A percentile compares a stretch with the other conserved stretches of the same genome.
phyloP scores from a whole-genome alignment of 2,113 vertebrate species.

The Pipa parva region DNA sequence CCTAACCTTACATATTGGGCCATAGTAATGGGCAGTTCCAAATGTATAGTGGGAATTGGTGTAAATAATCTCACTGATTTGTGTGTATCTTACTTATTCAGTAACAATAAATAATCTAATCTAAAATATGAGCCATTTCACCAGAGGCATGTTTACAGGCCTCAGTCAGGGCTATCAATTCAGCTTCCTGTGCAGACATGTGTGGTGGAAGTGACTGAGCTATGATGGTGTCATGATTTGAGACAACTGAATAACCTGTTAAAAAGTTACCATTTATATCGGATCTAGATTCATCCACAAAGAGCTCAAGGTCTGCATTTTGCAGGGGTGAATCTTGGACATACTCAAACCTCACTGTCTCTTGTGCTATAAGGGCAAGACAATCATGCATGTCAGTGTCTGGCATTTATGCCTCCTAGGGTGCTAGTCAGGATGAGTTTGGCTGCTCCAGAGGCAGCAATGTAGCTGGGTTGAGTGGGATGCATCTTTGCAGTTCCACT shows the following conservation, averaged over 20 bases:
- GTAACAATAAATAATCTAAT: too few relatives aligned
- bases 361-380: not conserved
- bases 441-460: not conserved
- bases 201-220: not conserved
- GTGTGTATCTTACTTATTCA: too few relatives aligned
- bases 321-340: not conserved
- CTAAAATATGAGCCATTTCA: not conserved
- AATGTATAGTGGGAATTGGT: too few relatives aligned
- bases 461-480: not conserved
- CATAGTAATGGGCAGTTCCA: too few relatives aligned
- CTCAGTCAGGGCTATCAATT: not conserved
- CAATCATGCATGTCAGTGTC: not conserved
- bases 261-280: not conserved
- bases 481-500: not conserved
- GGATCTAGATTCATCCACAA: not conserved
- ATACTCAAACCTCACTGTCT: not conserved
- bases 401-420: not conserved
- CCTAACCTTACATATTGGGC: too few relatives aligned
- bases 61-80: too few relatives aligned
- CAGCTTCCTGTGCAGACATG: not conserved
- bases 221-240: not conserved
- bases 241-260: not conserved
- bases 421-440: too few relatives aligned
- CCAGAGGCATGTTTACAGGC: not conserved
- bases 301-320: not conserved